Percentiles rank a stretch among this genome's conserved stretches.
Conservation (phyloP, 2,888 invertebrate genomes). For the Nomada ferruginata region DNA sequence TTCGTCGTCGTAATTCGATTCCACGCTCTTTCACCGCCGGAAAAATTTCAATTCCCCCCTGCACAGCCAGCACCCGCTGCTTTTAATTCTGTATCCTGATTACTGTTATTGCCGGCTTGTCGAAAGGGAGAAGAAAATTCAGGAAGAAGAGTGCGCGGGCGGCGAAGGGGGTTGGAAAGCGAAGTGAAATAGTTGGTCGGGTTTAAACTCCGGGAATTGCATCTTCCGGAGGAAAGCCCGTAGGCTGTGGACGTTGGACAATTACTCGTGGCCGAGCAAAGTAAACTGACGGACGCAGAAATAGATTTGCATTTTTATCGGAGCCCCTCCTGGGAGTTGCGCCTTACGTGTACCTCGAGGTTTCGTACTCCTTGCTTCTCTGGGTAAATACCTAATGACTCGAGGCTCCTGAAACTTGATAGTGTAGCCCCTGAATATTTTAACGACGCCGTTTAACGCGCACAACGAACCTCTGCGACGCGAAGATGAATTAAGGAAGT, state of each 20-base stretch:
- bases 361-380: constrained; percentile 53
- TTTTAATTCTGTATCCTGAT: constrained; percentile 64
- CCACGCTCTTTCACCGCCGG: background rate
- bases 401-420: constrained; percentile 30
- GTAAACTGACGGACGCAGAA: constrained; percentile 62
- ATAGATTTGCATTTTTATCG: constrained; percentile 67
- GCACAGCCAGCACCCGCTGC: constrained; percentile 31
- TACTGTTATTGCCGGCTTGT: constrained; percentile 53
- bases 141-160: background rate
- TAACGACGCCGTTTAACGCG: constrained; percentile 11
- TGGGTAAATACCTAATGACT: constrained; percentile 56
- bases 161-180: background rate
- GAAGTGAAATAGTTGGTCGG: constrained; percentile 58
- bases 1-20: constrained; percentile 36
- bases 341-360: constrained; percentile 52
- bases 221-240: constrained; percentile 61
- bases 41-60: constrained; percentile 51
- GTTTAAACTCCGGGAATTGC: constrained; percentile 64
- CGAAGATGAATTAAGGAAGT: too few relatives aligned
- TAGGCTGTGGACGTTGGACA: constrained; percentile 65
- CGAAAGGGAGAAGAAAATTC: constrained; percentile 4
- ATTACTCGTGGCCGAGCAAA: constrained; percentile 64
- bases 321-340: constrained; percentile 25
- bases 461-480: background rate
- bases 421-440: constrained; percentile 31